Base-by-base conservation (phyloP, 2,797 vertebrate species). In the Lophius americanus region DNA sequence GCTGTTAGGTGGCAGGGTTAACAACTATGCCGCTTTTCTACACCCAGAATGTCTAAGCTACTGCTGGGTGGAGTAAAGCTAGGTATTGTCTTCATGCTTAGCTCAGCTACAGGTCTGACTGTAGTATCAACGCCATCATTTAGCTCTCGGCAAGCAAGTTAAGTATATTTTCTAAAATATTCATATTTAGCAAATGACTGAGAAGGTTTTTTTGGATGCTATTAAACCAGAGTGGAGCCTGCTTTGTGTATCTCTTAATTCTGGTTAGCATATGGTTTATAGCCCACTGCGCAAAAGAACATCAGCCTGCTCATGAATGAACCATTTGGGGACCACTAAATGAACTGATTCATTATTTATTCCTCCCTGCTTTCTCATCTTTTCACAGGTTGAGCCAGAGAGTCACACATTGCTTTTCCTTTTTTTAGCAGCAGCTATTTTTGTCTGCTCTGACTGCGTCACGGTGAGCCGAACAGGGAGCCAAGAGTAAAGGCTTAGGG, bases 351-450 rank as follows among this genome's bases (percentile, higher is more conserved):
- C 44, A 49, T 10, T 51, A 8, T 60, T 39, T 52, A 56, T 73
- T 57, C n/a, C 23, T 35, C 8, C 32, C 52, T 9, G 37, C 42
- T 39, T 32, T 48, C 59, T 52, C 46, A 46, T 61, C 32, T 69
- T 61, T 68, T 68, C 56, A 61, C 68, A 61, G 57, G 81, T 76
- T 78, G 51, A 76, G 69, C 75, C 65, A 71, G 67, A 60, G 80
- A 73, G 60, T 64, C 73, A 36, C 69, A 72, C 82, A 13, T 67
- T 63, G 65, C 56, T 58, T 62, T 84, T 23, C 23, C 80, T 81
- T 78, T 56, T 87, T 87, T 79, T 89, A 81, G 88, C 70, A 78
- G 72, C 59, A 68, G 79, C 88, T 92, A 89, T 90, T 90, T 91
- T 64, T 68, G 73, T 85, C 78, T 11, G 0, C 70, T 64, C 62